Base-by-base conservation (phyloP, 2,888 invertebrate species). In the Drosophila quinaria region DNA sequence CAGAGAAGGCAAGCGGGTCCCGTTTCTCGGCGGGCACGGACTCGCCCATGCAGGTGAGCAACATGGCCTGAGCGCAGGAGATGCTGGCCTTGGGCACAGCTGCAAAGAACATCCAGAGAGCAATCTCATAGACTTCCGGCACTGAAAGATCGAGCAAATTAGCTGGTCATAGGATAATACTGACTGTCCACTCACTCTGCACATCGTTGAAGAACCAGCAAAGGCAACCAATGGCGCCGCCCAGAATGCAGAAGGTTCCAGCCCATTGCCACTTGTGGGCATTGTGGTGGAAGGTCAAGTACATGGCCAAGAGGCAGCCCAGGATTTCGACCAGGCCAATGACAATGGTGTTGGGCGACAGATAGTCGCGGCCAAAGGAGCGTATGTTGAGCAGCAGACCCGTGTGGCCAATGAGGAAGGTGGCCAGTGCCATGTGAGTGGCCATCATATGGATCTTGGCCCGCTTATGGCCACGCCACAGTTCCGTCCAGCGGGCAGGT, bases 311-410 rank as follows among this genome's bases (percentile, higher is more conserved):
- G 15, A 93, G 88, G 37, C 92, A 92, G 59, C 93, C 93, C 25
- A 92, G 51, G 13, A 93, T 90, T 82, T 93, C 93, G 44, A 91
- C 90, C 35, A 92, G 31, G 2, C 74, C 93, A 81, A 92, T 92
- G 37, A 91, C 87, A 39, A 92, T 89, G 3, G 93, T 93, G 60
- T 92, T 93, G n/a, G 90, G 71, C 10, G 80, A 82, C 19, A 93
- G 80, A 79, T 92, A 91, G 44, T 92, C 91, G 35, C 93, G 77
- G 11, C 93, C 93, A 71, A 93, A 93, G 37, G 92, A 92, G 63
- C 93, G 91, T 33, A 93, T 91, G 78, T 93, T 93, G 49, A 93
- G 80, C 49, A 93, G 73, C 84, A 93, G 91, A 3, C 93, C 93
- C 75, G 93, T 93, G 72, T 93, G 93, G 51, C 91, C 91, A 15